Evolutionary conservation across 64 coral and sea anemone genomes (phyloP).

Genomic region (Actinia equina): DNA sequence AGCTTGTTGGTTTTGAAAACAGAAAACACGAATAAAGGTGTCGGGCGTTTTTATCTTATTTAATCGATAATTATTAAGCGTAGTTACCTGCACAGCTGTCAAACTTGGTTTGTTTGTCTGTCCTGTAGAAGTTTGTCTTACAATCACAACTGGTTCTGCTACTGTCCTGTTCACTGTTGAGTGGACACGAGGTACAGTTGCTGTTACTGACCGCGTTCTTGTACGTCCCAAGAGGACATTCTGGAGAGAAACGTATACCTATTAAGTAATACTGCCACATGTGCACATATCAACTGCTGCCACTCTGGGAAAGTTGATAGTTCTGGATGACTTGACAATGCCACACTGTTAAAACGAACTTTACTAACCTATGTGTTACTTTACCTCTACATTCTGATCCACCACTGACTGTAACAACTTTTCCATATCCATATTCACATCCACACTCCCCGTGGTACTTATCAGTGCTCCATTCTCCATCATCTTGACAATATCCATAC

Average conservation of each 20-base stretch:
- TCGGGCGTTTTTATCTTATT: too few species aligned
- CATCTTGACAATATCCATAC: slow-evolving; percentile 25
- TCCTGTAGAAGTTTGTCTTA: slow-evolving; percentile 17
- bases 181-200: slow-evolving; percentile 41
- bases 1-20: too few species aligned
- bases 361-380: too few species aligned
- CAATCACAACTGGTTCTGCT: slow-evolving; percentile 38
- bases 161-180: slow-evolving; percentile 1
- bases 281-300: too few species aligned
- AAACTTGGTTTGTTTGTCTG: neutral
- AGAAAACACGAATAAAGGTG: too few species aligned
- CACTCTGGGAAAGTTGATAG: neutral
- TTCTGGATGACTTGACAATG: neutral
- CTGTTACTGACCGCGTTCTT: slow-evolving; percentile 27
- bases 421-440: neutral
- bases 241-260: neutral
- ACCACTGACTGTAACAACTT: neutral
- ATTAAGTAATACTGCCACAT: too few species aligned
- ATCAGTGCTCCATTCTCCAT: slow-evolving; percentile 34
- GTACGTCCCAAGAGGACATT: slow-evolving; percentile 23
- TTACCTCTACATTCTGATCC: slow-evolving; percentile 15
- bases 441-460: neutral
- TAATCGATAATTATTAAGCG: neutral
- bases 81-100: slow-evolving; percentile 40
- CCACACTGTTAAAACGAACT: too few species aligned